A percentile compares a stretch with the other conserved stretches of the same genome.
These are phyloP conservation scores for Hypolimnas misippus DNA, from an alignment of 2,888 invertebrate species.

Conservation along the genomic window DNA sequence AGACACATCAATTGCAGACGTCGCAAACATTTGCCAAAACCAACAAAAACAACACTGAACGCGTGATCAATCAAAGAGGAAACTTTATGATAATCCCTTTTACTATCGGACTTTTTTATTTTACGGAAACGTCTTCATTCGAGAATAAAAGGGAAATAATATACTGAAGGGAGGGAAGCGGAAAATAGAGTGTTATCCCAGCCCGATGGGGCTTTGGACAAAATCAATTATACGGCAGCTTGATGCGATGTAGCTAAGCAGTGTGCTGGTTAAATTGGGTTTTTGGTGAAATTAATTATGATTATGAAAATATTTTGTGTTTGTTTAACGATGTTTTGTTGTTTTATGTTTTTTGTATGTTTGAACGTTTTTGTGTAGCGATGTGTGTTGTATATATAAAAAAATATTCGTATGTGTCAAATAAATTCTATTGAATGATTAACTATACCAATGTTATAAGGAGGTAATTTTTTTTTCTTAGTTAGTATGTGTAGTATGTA, in stretches of 20 bases:
- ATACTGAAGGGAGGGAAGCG: conserved; percentile 34
- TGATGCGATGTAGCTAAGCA: not conserved
- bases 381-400: no score
- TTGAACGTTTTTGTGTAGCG: no score
- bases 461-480: no score
- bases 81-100: conserved; percentile 28
- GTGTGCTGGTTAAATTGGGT: conserved; percentile 5
- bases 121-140: conserved; percentile 22
- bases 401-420: no score
- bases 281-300: not conserved
- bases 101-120: conserved; percentile 14
- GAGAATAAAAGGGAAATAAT: conserved; percentile 31
- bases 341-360: no score
- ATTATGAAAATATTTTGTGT: not conserved
- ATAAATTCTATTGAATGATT: no score
- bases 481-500: no score
- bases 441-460: no score
- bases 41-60: conserved; percentile 13
- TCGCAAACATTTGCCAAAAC: not conserved
- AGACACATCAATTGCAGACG: conserved; percentile 3
- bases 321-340: not conserved
- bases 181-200: conserved; percentile 37
- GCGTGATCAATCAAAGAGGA: conserved; percentile 20
- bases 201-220: conserved; percentile 28
- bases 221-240: conserved; percentile 37